Conservation (phyloP, 2,888 invertebrate species). For the Drosophila paranaensis region DNA sequence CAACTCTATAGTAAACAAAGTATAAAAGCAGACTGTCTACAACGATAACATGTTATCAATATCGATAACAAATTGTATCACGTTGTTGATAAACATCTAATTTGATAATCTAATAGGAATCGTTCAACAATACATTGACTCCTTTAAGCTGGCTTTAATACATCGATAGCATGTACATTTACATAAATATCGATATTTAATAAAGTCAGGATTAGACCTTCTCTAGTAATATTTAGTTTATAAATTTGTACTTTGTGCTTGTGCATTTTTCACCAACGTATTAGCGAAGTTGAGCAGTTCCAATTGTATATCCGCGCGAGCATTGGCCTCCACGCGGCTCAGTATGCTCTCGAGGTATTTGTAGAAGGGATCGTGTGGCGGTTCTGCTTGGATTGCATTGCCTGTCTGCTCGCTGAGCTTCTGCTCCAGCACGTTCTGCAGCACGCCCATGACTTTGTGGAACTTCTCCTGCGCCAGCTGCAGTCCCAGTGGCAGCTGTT, state of each 20-base stretch:
- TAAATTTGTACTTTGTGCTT: background rate
- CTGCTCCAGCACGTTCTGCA: conserved; percentile 26
- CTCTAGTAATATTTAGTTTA: background rate
- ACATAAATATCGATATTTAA: background rate
- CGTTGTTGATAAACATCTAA: background rate
- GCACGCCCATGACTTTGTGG: conserved; percentile 27
- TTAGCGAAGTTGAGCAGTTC: conserved; percentile 43
- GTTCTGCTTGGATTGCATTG: background rate
- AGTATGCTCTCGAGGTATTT: conserved; percentile 48
- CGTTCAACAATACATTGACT: background rate
- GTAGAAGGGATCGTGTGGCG: conserved; percentile 41
- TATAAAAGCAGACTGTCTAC: background rate
- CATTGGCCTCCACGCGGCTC: conserved; percentile 29
- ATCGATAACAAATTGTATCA: background rate
- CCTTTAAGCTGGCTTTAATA: background rate
- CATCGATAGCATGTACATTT: background rate
- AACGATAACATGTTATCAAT: background rate
- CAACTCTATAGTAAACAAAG: background rate
- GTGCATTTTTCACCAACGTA: conserved; percentile 16
- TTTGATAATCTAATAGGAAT: background rate
- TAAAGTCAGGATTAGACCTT: background rate
- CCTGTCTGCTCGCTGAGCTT: conserved; percentile 14
- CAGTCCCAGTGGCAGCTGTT: background rate
- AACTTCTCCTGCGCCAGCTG: conserved; percentile 32
- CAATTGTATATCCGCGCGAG: conserved; percentile 47